Evolutionary conservation across 2,888 invertebrate genomes (phyloP).

Genomic region (Scrobipalpa costella): DNA sequence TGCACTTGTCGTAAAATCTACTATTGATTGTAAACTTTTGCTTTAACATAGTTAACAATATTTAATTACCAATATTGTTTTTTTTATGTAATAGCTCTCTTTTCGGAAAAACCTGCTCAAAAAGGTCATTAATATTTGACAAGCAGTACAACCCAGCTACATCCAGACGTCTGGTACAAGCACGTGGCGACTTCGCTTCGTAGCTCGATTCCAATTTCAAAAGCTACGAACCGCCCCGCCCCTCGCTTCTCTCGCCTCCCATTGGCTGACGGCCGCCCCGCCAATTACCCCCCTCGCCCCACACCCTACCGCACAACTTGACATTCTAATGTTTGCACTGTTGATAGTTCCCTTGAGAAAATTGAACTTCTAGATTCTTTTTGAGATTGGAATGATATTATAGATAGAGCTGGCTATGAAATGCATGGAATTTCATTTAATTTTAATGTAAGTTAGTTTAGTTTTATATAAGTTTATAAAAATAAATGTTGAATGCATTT

Average conservation of each 20-base stretch:
- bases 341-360: constrained; percentile 43
- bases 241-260: constrained; percentile 50
- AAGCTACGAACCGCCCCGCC: constrained; percentile 63
- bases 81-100: too few relatives aligned
- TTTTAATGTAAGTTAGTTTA: background rate
- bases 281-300: constrained; percentile 70
- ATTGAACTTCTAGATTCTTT: background rate
- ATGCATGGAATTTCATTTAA: too few relatives aligned
- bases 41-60: too few relatives aligned
- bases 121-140: background rate
- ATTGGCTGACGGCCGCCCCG: constrained; percentile 73
- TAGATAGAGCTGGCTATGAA: too few relatives aligned
- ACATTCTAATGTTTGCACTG: constrained; percentile 75
- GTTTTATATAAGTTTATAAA: too few relatives aligned
- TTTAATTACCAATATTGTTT: too few relatives aligned
- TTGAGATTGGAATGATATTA: background rate
- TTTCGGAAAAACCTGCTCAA: background rate
- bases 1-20: too few relatives aligned
- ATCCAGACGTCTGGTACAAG: constrained; percentile 10
- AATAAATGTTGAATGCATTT: too few relatives aligned
- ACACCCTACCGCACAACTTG: constrained; percentile 64
- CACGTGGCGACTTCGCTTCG: constrained; percentile 70
- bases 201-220: constrained; percentile 65
- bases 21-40: too few relatives aligned
- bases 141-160: background rate